A percentile compares a stretch with the other conserved stretches of the same genome.
These are phyloP conservation scores for Carcharodon carcharias DNA, from an alignment of 2,797 vertebrate species.

Conservation along the genomic window DNA sequence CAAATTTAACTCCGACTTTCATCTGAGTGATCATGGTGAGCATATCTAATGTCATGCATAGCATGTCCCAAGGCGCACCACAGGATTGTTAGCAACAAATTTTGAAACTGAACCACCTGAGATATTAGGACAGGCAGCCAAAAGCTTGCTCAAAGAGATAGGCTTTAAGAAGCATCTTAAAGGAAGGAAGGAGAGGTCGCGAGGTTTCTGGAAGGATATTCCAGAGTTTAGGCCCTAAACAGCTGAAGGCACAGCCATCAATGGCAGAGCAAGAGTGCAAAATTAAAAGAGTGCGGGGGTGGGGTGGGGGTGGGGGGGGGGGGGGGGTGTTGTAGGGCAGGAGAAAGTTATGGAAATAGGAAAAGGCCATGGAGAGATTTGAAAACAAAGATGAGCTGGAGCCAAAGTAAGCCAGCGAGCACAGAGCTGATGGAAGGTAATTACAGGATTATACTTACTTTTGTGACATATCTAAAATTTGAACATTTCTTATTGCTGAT, in stretches of 20 bases:
- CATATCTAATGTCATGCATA: neutral
- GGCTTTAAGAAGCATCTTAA: neutral
- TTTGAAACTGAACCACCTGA: neutral
- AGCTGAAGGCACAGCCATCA: neutral
- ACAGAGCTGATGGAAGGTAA: no score
- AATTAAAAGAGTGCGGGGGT: neutral
- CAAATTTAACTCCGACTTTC: neutral
- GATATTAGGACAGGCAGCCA: neutral
- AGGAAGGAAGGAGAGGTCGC: neutral
- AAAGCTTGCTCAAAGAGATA: neutral
- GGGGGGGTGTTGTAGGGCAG: neutral
- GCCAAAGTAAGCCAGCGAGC: neutral
- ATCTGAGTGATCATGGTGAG: neutral
- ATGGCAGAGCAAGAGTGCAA: neutral
- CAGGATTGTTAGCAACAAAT: neutral
- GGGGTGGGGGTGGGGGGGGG: rapidly evolving
- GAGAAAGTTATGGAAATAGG: neutral
- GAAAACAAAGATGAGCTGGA: neutral
- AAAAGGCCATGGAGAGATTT: neutral
- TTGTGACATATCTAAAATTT: neutral
- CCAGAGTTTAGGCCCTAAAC: neutral
- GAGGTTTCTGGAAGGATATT: neutral
- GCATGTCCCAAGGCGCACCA: neutral
- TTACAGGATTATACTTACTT: neutral
- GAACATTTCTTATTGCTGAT: neutral